Evolutionary conservation across 2,113 vertebrate species (phyloP), one percentile per base, ranked within the genome.

Genomic region (Noctilio leporinus): DNA sequence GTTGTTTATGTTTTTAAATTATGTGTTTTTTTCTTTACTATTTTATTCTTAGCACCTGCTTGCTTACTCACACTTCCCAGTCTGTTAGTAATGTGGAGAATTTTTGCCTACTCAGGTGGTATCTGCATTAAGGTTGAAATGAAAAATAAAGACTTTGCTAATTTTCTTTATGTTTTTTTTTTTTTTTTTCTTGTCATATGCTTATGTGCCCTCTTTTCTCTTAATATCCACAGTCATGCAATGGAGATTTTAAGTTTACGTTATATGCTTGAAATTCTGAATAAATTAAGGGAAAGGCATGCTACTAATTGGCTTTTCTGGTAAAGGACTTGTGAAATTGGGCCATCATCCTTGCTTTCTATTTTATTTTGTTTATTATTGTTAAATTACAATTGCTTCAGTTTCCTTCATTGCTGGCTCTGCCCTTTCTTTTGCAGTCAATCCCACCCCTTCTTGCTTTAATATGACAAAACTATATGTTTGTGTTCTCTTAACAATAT

Each of bases 1-100:
- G 33, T 72, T 55, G 10, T 12, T 87, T 95, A 93, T 85, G 94
- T 97, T 95, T 89, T 69, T 57, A 93, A 89, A 80, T 73, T n/a
- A n/a, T 17, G 2, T 15, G 0, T 3, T 51, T 38, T 38, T 57
- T 82, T 65, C 70, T 70, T 80, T 24, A n/a, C 80, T 89, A 55
- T 83, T 92, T 96, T 86, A 40, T 95, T 14, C 11, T 81, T 11
- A 53, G 26, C 53, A 91, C 77, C 82, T 93, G 88, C 40, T 92
- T 92, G 47, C 88, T 65, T 88, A 86, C 59, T 82, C 53, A 47
- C 4, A 11, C 65, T 65, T 91, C 65, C 64, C 43, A 30, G 16
- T 64, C 28, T 69, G 35, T 89, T 85, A 83, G 82, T 47, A 69
- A 85, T 59, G 53, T 82, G 38, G 62, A n/a, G 62, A 24, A 78